Evolutionary conservation across 2,888 invertebrate genomes (phyloP).

Genomic region (Cephalotes varians): DNA sequence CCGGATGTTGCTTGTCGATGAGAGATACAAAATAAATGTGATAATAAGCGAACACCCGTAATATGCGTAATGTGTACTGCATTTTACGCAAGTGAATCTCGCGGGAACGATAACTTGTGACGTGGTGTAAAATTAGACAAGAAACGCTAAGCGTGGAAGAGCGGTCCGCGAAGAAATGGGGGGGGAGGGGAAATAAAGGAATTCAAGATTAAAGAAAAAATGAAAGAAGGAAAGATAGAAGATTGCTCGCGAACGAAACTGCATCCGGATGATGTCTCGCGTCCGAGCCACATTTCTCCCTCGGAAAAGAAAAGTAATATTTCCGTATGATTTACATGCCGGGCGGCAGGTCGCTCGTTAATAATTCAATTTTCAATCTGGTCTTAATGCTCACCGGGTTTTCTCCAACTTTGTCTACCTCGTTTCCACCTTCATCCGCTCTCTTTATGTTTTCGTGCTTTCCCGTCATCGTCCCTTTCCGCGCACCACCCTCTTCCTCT

Average conservation of each 20-base stretch:
- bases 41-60: conserved; percentile 24
- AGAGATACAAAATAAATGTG: not conserved
- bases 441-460: conserved; percentile 35
- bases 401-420: conserved; percentile 32
- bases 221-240: conserved; percentile 15
- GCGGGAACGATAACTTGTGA: conserved; percentile 53
- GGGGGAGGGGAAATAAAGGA: conserved; percentile 1
- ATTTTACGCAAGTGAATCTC: conserved; percentile 44
- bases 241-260: conserved; percentile 51
- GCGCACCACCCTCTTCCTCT: not conserved
- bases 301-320: conserved; percentile 73
- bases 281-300: conserved; percentile 54
- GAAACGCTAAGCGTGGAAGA: conserved; percentile 40
- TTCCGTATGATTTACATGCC: conserved; percentile 80
- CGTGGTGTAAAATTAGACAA: conserved; percentile 54
- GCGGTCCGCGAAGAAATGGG: not conserved
- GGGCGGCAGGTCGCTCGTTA: conserved; percentile 75
- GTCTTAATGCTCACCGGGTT: conserved; percentile 71
- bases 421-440: conserved; percentile 16
- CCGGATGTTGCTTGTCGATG: not conserved
- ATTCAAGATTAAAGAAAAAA: conserved; percentile 6
- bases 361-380: conserved; percentile 82
- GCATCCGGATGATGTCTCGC: conserved; percentile 49
- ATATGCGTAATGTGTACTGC: not conserved
- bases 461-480: conserved; percentile 1